Percentiles rank a stretch among this genome's conserved stretches.
Conservation (phyloP, 1,140 invertebrate genomes). For the Dreissena rostriformis region DNA sequence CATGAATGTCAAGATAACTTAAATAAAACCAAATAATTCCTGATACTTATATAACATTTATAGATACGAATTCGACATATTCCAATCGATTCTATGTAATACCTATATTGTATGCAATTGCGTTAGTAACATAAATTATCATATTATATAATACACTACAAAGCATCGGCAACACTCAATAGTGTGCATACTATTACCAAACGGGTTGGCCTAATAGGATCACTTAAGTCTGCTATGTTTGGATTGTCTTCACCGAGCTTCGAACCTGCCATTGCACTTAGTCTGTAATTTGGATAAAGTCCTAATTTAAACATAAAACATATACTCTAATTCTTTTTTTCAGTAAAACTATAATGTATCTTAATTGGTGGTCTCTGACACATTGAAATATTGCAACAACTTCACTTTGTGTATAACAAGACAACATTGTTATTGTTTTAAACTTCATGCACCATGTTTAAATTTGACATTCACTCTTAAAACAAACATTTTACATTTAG, state of each 20-base stretch:
- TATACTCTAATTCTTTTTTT: too few species aligned
- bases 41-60: too few species aligned
- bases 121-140: too few species aligned
- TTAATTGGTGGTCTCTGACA: neutral
- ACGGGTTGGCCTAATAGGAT: slow-evolving; percentile 49
- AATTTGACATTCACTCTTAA: neutral
- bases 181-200: neutral
- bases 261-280: slow-evolving; percentile 38
- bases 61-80: too few species aligned
- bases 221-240: slow-evolving; percentile 55
- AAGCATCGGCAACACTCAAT: too few species aligned
- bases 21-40: too few species aligned
- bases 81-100: too few species aligned
- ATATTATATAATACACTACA: too few species aligned
- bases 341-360: neutral
- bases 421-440: neutral
- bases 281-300: neutral
- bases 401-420: neutral
- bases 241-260: slow-evolving; percentile 46
- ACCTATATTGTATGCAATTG: too few species aligned
- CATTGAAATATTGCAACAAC: neutral
- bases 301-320: too few species aligned
- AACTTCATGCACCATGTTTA: neutral
- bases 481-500: too few species aligned
- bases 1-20: too few species aligned